Conservation (phyloP, 2,113 vertebrate species). For the Danionella cerebrum region DNA sequence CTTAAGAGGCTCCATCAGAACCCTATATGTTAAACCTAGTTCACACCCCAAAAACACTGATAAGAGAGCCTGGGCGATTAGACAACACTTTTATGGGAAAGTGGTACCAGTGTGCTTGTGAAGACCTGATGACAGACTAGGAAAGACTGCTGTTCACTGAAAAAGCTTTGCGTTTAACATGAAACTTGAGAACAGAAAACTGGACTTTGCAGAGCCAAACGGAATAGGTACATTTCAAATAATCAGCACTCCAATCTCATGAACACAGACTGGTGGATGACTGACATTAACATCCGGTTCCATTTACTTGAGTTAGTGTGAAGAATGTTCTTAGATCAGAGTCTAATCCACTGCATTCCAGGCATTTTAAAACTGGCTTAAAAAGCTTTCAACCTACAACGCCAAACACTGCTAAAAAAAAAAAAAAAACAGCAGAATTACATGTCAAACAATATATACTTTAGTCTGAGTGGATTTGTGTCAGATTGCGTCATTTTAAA, state of each 20-base stretch:
- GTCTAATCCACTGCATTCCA: slow-evolving; percentile 9
- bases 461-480: background rate
- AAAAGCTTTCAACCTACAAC: background rate
- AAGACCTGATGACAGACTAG: background rate
- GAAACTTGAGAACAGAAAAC: background rate
- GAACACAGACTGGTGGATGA: background rate
- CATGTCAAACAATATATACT: background rate
- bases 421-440: background rate
- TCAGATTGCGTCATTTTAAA: background rate
- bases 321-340: background rate
- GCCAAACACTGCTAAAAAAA: background rate
- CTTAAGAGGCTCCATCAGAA: background rate
- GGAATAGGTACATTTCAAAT: background rate
- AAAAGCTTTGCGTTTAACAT: background rate
- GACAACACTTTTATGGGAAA: background rate
- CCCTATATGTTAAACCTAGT: too few relatives aligned
- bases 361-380: slow-evolving; percentile 4
- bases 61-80: background rate
- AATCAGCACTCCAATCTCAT: background rate
- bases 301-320: background rate
- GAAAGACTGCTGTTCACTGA: background rate
- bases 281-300: background rate
- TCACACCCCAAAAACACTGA: slow-evolving; percentile 11
- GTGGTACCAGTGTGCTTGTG: background rate
- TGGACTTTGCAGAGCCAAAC: background rate